Conservation (phyloP, 1,140 invertebrate species). For the Neodiprion fabricii region DNA sequence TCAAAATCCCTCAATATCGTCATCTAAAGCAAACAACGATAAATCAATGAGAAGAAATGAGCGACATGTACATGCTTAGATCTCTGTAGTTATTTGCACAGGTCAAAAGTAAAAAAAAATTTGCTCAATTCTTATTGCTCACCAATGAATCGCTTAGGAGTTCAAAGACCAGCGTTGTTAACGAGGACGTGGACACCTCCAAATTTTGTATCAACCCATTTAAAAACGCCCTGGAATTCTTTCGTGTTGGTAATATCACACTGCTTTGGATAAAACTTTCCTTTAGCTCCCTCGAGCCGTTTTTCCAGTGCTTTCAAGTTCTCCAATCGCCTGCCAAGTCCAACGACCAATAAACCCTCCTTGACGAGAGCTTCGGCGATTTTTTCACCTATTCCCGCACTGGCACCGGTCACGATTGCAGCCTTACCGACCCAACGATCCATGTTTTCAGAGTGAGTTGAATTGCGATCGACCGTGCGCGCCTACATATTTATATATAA, state of each 20-base stretch:
- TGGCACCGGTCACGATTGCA: constrained; percentile 70
- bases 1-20: constrained; percentile 57
- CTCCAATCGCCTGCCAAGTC: constrained; percentile 61
- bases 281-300: constrained; percentile 34
- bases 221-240: constrained; percentile 71
- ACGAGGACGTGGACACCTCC: constrained; percentile 74
- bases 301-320: constrained; percentile 54
- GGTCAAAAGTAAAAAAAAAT: too few species aligned
- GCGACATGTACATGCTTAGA: background rate
- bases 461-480: too few species aligned
- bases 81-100: constrained; percentile 23
- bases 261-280: constrained; percentile 43
- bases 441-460: constrained; percentile 46
- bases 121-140: constrained; percentile 17
- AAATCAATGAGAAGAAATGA: background rate
- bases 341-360: constrained; percentile 66
- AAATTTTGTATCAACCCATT: constrained; percentile 66
- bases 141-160: constrained; percentile 44
- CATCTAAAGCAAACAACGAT: constrained; percentile 47
- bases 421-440: constrained; percentile 66
- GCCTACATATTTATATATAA: too few species aligned
- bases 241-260: constrained; percentile 67
- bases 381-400: constrained; percentile 65
- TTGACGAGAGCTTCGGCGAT: constrained; percentile 56
- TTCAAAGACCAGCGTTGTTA: constrained; percentile 74